These are phyloP conservation scores for Antechinus flavipes DNA, from an alignment of 2,113 vertebrate species.

Conservation along the genomic window DNA sequence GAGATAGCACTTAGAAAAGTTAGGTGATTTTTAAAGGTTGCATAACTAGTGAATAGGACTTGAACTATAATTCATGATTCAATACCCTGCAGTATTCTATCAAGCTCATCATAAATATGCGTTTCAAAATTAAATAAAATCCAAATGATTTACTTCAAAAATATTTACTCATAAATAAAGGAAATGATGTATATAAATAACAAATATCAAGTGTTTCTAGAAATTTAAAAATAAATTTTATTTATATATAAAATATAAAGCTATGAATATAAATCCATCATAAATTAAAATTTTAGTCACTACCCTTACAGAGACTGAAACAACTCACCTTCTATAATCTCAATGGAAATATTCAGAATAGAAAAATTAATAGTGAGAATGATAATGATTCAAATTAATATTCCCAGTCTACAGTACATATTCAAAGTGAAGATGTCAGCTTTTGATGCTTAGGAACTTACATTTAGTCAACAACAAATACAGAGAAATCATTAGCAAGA, in stretches of 20 bases:
- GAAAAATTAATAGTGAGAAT: background rate
- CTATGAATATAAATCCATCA: background rate
- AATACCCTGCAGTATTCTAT: background rate
- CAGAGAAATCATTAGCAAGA: background rate
- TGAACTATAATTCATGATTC: background rate
- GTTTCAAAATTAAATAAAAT: background rate
- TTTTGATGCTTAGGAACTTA: background rate
- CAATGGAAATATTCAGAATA: background rate
- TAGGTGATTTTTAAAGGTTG: background rate
- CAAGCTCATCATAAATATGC: background rate
- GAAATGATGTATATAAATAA: background rate
- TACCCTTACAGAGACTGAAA: background rate
- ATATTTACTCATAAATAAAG: background rate
- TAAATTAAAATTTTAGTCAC: background rate
- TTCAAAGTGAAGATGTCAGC: background rate
- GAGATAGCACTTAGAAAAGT: background rate
- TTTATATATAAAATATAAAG: conserved; percentile 2
- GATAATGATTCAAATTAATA: background rate
- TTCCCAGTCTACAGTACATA: background rate
- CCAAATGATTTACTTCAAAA: background rate
- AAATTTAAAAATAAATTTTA: background rate
- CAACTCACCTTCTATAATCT: background rate
- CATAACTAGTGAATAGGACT: background rate
- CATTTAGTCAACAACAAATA: background rate
- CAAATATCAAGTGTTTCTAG: background rate